Base-by-base conservation (phyloP, 2,888 invertebrate genomes). In the Orthosia cruda region DNA sequence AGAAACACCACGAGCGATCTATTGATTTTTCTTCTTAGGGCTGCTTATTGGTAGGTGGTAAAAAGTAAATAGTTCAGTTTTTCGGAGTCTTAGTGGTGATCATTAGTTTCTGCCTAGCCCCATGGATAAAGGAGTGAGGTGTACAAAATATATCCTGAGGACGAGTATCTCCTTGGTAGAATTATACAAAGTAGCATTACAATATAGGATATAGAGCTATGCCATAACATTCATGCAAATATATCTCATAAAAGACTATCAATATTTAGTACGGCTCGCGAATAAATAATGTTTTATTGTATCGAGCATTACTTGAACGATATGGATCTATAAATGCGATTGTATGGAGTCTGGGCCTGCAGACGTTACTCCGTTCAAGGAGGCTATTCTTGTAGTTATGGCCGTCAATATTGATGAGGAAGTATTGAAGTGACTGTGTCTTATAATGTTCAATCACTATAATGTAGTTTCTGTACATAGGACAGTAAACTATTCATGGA, bases 261-360 rank as follows among this genome's bases (percentile, higher is more conserved):
- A 63, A 73, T 76, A 63, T 84, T 70, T 73, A 77, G 58, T 54
- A 81, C 68, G 55, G 65, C 61, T 66, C 72, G 52, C 73, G 87
- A 84, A 78, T 85, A 81, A 61, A 80, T 62, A 74, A 77, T 74
- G 18, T 81, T 71, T 67, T 58, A 79, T 70, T 58, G 32, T 71
- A 59, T 55, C 18, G 26, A 62, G 50, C 63, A 66, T 78, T 64
- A 71, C 68, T 65, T 62, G 72, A 73, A 73, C 65, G 71, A 77
- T 78, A 81, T 81, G 72, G 50, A 78, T 84, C 87, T 81, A 86
- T 86, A 77, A 77, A 81, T 57, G 74, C 74, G n/a, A n/a, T n/a
- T n/a, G n/a, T n/a, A n/a, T n/a, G n/a, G n/a, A n/a, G n/a, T n/a
- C n/a, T 77, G 87, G 69, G 32, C 75, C 23, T 45, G 52, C 68